These are phyloP conservation scores for Tupaia tana DNA, from an alignment of 2,113 vertebrate genomes.

Conservation along the genomic window DNA sequence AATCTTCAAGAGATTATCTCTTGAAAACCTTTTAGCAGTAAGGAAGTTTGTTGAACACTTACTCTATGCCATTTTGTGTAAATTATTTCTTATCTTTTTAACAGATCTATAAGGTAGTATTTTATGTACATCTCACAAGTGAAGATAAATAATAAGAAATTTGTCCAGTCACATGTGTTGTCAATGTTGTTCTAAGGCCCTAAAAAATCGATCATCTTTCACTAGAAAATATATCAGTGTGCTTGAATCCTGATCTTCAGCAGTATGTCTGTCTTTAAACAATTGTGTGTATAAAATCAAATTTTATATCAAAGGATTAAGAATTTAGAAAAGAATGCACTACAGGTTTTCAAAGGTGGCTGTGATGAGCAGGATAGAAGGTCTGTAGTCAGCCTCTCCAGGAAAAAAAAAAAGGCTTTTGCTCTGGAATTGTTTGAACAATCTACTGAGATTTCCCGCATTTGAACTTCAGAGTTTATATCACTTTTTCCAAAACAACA, in stretches of 20 bases:
- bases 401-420: background rate
- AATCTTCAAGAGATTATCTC: conserved; percentile 22
- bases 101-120: background rate
- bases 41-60: background rate
- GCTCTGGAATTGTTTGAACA: background rate
- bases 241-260: background rate
- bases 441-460: background rate
- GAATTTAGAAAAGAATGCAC: background rate
- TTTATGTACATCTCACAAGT: background rate
- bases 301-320: background rate
- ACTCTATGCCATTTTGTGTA: background rate
- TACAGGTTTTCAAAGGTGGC: background rate
- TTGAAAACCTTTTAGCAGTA: background rate
- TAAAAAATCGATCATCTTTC: background rate
- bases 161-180: background rate
- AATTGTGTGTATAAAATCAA: background rate
- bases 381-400: background rate
- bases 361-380: background rate
- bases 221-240: background rate
- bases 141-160: background rate
- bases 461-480: background rate
- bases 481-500: background rate
- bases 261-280: background rate
- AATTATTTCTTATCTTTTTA: background rate
- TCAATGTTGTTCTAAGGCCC: background rate